Percentiles rank a stretch among this genome's conserved stretches.
phyloP scores from a whole-genome alignment of 2,888 invertebrate genomes.

The Cacoxenus indagator region DNA sequence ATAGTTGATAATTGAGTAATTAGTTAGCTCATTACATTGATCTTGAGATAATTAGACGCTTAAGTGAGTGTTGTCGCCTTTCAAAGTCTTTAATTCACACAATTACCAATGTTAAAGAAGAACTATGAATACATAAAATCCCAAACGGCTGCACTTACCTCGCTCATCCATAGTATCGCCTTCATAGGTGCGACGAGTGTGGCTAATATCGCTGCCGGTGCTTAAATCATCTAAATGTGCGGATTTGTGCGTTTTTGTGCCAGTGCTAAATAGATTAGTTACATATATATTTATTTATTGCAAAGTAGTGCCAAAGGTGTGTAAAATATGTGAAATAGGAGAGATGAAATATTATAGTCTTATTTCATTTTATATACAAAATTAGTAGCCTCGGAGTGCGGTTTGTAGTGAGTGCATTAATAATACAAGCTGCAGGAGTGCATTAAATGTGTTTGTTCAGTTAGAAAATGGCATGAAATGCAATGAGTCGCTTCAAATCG shows the following conservation, averaged over 20 bases:
- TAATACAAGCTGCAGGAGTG: conserved; percentile 29
- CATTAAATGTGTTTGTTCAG: conserved; percentile 36
- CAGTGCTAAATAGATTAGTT: conserved; percentile 53
- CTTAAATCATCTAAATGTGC: conserved; percentile 59
- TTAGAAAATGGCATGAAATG: conserved; percentile 39
- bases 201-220: conserved; percentile 60
- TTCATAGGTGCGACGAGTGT: conserved; percentile 57
- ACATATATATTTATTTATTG: background rate
- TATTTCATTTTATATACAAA: background rate
- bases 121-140: background rate
- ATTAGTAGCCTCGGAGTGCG: no score
- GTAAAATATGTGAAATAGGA: background rate
- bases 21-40: no score
- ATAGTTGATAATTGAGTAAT: no score
- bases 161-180: conserved; percentile 61
- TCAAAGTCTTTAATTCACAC: no score
- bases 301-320: conserved; percentile 22
- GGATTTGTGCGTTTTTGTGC: conserved; percentile 65
- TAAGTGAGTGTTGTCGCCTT: no score
- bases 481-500: conserved; percentile 46
- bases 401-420: conserved; percentile 24
- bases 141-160: conserved; percentile 51
- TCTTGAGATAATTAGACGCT: no score
- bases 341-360: background rate
- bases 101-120: background rate